These are phyloP conservation scores for Hyperopisus bebe DNA, from an alignment of 2,113 vertebrate genomes.

Conservation along the genomic window DNA sequence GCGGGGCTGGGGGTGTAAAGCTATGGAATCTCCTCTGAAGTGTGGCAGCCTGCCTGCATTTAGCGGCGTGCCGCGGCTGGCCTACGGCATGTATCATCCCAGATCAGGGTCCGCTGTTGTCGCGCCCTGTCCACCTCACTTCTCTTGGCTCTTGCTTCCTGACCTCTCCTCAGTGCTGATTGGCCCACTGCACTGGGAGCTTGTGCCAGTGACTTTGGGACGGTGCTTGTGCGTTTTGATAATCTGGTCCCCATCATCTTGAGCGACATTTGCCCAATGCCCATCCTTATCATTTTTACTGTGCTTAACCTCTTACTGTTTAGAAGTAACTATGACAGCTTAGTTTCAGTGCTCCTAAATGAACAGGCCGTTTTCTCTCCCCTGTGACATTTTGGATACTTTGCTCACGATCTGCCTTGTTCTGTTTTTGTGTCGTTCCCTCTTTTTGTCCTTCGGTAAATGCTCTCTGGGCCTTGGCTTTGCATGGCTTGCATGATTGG, in stretches of 20 bases:
- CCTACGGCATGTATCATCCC: not conserved
- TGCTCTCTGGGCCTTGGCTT: conserved; percentile 51
- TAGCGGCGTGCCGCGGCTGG: not conserved
- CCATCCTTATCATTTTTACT: not conserved
- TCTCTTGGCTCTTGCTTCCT: not conserved
- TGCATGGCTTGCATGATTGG: conserved; percentile 64
- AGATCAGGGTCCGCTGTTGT: not conserved
- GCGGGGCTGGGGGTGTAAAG: not conserved
- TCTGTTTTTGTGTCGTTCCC: conserved; percentile 24
- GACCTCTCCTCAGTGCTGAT: not conserved
- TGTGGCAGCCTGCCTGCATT: not conserved
- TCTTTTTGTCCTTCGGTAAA: conserved; percentile 29
- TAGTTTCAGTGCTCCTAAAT: not conserved
- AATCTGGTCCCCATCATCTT: not conserved
- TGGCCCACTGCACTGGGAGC: not conserved
- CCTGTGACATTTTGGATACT: not conserved
- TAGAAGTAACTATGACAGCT: not conserved
- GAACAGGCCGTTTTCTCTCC: not conserved
- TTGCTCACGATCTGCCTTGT: conserved; percentile 34
- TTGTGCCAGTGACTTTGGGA: not conserved
- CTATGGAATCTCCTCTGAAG: not conserved
- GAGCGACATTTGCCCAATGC: not conserved
- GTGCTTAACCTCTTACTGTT: not conserved
- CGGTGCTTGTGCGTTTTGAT: not conserved
- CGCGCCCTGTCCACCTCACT: not conserved